Evolutionary conservation across 2,113 vertebrate species (phyloP), one percentile per base, ranked within the genome.

Genomic region (Peromyscus maniculatus): DNA sequence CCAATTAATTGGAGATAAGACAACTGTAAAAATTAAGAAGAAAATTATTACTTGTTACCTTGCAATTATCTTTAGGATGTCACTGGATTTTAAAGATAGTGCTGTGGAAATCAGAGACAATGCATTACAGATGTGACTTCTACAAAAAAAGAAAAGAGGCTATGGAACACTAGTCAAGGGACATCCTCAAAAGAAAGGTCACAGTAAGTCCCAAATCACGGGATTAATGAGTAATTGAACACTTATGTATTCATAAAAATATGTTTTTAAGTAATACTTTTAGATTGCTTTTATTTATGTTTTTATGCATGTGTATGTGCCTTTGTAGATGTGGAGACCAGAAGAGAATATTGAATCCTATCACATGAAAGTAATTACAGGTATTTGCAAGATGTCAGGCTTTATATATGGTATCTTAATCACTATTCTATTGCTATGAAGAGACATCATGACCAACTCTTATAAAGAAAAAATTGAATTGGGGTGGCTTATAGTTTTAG

Each of bases 61-160:
- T 96, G 57, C 33, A 91, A 84, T 67, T 89, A 86, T 86, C 39
- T 93, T 95, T 91, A 91, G 55, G 22, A 64, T 84, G 17, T 96
- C 62, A 94, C 11, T 71, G 19, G 67, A 59, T n/a, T 82, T 78
- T 84, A 84, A 96, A 83, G 36, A 88, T 91, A 83, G 17, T 79
- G 6, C 19, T 77, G 3, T 72, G 26, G 67, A 93, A 87, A 93
- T 87, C 74, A 64, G 36, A 91, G 59, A 17, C 89, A 39, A 96
- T 86, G 43, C 24, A 55, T 86, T 96, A 62, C n/a, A 94, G 43
- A 39, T 71, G 21, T 57, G 3, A 10, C 89, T 77, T 92, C 59
- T 96, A n/a, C 19, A 92, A 88, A 74, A 78, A 55, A 4, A 33
- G 28, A 22, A 21, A 46, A 64, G 21, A 55, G 26, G 28, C 67